Percentiles rank a stretch among this genome's conserved stretches.
phyloP scores from a whole-genome alignment of 2,888 invertebrate genomes.

The Acleris cristana region DNA sequence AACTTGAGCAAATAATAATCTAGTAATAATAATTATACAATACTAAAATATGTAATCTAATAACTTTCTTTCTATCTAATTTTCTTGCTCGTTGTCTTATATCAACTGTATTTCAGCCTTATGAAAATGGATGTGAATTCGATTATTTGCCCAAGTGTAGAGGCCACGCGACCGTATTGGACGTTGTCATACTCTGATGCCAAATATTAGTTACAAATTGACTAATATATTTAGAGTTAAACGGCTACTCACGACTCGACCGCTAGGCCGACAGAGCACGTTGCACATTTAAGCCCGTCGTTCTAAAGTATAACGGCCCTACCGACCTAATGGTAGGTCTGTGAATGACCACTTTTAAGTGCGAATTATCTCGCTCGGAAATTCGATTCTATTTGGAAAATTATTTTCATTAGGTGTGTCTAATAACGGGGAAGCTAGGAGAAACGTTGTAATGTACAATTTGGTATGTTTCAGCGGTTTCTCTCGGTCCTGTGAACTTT shows the following conservation, averaged over 20 bases:
- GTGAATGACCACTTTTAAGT: conserved; percentile 12
- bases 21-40: not conserved
- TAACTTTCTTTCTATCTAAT: conserved; percentile 1
- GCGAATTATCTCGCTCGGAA: conserved; percentile 21
- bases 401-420: conserved; percentile 34
- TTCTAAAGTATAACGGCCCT: not conserved
- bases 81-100: conserved; percentile 6
- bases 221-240: conserved; percentile 56
- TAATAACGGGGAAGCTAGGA: conserved; percentile 15
- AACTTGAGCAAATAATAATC: conserved; percentile 29
- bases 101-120: not conserved
- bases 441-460: conserved; percentile 6
- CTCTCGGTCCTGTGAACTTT: conserved; percentile 1
- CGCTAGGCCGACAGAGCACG: not conserved
- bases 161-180: conserved; percentile 9
- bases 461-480: not conserved
- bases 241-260: conserved; percentile 4
- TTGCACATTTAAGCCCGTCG: not conserved
- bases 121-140: not conserved
- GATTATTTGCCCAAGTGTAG: conserved; percentile 20
- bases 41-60: not conserved
- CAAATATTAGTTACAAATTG: conserved; percentile 70
- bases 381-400: conserved; percentile 23
- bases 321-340: conserved; percentile 1
- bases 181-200: conserved; percentile 63